A percentile compares a stretch with the other conserved stretches of the same genome.
Evolutionary conservation across 2,888 invertebrate genomes (phyloP).

Genomic region (Epirrita christyi): DNA sequence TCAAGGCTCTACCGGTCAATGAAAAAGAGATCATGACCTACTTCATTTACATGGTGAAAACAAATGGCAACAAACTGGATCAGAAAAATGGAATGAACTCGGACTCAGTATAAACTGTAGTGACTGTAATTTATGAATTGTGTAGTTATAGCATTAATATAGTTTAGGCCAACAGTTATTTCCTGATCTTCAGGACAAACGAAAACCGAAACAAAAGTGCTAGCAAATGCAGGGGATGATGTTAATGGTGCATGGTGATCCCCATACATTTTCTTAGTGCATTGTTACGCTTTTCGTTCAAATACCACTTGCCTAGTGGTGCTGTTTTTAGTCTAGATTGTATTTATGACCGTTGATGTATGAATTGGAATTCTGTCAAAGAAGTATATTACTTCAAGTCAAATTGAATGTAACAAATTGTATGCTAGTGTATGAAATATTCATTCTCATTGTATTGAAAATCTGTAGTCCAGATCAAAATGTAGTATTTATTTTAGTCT

Average conservation of each 20-base stretch:
- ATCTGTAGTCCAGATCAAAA: constrained; percentile 37
- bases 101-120: constrained; percentile 78
- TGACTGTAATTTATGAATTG: constrained; percentile 57
- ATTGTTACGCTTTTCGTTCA: neutral
- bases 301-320: constrained; percentile 13
- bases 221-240: neutral
- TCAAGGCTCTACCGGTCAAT: constrained; percentile 96
- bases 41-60: constrained; percentile 98
- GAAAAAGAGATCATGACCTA: constrained; percentile 98
- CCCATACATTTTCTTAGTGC: neutral
- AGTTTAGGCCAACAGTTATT: constrained; percentile 51
- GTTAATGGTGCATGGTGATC: neutral
- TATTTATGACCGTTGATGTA: constrained; percentile 47
- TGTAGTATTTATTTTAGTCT: constrained; percentile 41
- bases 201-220: neutral
- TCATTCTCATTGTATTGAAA: constrained; percentile 26
- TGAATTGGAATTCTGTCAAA: constrained; percentile 53
- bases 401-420: constrained; percentile 49
- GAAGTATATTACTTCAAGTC: constrained; percentile 65
- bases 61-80: constrained; percentile 94
- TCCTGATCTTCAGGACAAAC: constrained; percentile 28
- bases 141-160: constrained; percentile 55
- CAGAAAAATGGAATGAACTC: constrained; percentile 91
- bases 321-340: constrained; percentile 52
- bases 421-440: constrained; percentile 35